Conservation (phyloP, 2,113 vertebrate genomes). For the Bucco capensis region DNA sequence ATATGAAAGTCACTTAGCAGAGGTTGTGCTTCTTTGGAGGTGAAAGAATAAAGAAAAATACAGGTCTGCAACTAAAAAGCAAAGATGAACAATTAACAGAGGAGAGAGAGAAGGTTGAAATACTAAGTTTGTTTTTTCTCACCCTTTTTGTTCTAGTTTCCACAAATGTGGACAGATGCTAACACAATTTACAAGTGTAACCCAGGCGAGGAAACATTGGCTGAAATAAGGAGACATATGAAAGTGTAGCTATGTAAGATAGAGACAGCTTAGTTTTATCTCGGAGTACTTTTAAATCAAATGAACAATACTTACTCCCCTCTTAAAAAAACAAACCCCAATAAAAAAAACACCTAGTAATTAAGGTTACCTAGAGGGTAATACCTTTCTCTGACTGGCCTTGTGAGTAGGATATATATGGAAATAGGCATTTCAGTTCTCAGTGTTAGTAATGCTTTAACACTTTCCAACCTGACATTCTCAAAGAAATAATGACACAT, state of each 20-base stretch:
- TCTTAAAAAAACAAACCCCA: accelerated
- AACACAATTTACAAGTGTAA: neutral
- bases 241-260: neutral
- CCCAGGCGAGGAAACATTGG: neutral
- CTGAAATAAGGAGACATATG: neutral
- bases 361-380: neutral
- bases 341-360: neutral
- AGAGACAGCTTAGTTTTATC: neutral
- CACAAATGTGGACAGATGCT: neutral
- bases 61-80: accelerated
- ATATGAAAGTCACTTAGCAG: neutral
- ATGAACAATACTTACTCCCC: neutral
- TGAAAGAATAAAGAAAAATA: neutral
- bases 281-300: neutral
- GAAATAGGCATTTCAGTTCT: neutral
- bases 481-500: neutral
- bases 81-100: neutral
- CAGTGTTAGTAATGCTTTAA: neutral
- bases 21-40: neutral
- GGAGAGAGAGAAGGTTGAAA: neutral
- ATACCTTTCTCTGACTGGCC: neutral
- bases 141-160: neutral
- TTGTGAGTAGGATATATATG: neutral
- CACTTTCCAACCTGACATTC: neutral
- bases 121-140: neutral